A percentile compares a stretch with the other conserved stretches of the same genome.
phyloP scores from a whole-genome alignment of 2,797 vertebrate genomes.

The Tauraco hartlaubi region DNA sequence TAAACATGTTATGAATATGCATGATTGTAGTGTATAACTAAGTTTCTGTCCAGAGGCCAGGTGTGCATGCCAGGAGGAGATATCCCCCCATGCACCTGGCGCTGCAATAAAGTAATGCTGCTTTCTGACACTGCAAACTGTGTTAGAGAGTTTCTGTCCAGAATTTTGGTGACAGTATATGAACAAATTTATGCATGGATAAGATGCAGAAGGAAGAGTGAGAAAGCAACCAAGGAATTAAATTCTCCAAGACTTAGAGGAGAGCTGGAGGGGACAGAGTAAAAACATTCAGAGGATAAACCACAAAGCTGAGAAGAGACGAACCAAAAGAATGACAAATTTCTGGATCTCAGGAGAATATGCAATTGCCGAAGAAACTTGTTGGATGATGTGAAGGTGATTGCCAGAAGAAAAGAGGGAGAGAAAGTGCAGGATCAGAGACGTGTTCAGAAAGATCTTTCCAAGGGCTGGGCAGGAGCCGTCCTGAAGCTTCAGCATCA shows the following conservation, averaged over 20 bases:
- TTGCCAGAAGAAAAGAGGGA: not conserved
- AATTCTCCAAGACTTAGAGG: not conserved
- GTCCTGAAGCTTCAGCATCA: slow-evolving; percentile 50
- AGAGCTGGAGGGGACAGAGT: not conserved
- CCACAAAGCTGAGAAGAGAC: not conserved
- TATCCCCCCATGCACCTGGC: too few relatives aligned
- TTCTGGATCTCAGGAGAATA: not conserved
- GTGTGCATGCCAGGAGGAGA: too few relatives aligned
- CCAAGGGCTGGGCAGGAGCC: not conserved
- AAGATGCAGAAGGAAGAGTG: not conserved
- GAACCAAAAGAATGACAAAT: not conserved
- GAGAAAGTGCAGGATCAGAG: not conserved
- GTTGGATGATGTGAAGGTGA: not conserved
- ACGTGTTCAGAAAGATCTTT: not conserved
- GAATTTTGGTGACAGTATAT: too few relatives aligned
- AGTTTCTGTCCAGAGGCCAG: too few relatives aligned
- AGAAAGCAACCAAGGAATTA: not conserved
- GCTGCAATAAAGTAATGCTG: too few relatives aligned
- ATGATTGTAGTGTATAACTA: too few relatives aligned
- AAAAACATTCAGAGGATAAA: not conserved
- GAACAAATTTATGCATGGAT: not conserved
- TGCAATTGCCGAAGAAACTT: not conserved
- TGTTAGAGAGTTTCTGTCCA: too few relatives aligned
- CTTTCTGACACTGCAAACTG: too few relatives aligned
- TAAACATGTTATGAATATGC: too few relatives aligned